Evolutionary conservation across 2,888 invertebrate species (phyloP), one percentile per base, ranked within the genome.

Genomic region (Xylocampa areola): DNA sequence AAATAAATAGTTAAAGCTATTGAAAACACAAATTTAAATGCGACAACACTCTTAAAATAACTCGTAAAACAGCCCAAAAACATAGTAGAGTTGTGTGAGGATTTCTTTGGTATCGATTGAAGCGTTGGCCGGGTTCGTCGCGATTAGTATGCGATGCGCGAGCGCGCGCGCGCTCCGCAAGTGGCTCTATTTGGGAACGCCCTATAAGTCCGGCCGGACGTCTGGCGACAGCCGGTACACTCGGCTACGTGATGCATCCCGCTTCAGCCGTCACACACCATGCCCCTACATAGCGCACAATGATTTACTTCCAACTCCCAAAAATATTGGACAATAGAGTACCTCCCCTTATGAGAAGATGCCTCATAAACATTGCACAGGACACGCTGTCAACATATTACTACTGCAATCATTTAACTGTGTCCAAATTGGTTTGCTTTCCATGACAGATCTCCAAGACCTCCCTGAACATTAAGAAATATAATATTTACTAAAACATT

Each of bases 101-200:
- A 80, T 83, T 82, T 85, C 77, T 83, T 84, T 79, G 59, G 73
- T 82, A 88, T 88, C 86, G 88, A 87, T 84, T 84, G 63, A 48
- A 67, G 65, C 74, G 75, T 62, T 64, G 50, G 62, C 49, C 48
- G 37, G 49, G 47, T 43, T 19, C 48, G 47, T 41, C 65, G 60
- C 58, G 52, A 63, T 87, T 84, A 81, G 83, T 86, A 88, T 87
- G 78, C 88, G 21, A 62, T 25, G 51, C 73, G 76, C 84, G 80
- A 52, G 45, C 71, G 57, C 72, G 59, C 69, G 70, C 75, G 76
- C 82, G 82, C 68, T 78, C 77, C 78, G 85, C 80, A 82, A 79
- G 84, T 69, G 72, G 87, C 90, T 91, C 89, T 86, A 86, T 84
- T 90, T 88, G 90, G 88, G 60, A 59, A 59, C 62, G 73, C 88